Base-by-base conservation (phyloP, 2,888 invertebrate species). In the Rhabditoides inermis region DNA sequence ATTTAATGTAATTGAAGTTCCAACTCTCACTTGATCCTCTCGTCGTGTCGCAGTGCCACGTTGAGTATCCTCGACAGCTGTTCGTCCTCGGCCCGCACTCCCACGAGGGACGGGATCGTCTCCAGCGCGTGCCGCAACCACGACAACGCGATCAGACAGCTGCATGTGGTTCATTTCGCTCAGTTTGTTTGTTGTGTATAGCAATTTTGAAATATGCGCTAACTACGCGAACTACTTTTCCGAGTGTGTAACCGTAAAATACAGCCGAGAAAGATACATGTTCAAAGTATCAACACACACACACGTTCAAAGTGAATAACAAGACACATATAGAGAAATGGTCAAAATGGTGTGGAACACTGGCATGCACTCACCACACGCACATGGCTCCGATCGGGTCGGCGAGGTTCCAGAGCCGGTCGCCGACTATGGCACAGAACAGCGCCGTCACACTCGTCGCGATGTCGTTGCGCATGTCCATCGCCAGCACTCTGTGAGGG, bases 401-500 rank as follows among this genome's bases (percentile, higher is more conserved):
- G 1, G 79, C 75, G 58, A 76, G 80, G 10, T 73, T 65, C 70
- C 79, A 78, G 52, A 60, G 67, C 5, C 60, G 49, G 49, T 67
- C 62, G 10, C 74, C 79, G 30, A 81, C 62, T 49, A 77, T 76
- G 12, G 79, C 81, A 57, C 78, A 78, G 15, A 73, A 56, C 10
- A 81, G 65, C 3, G 81, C 81, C 0, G 77, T 74, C 18, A 73
- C 49, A 53, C 79, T 79, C 5, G 80, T 81, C 36, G 79, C 55
- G n/a, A 79, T 76, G 58, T 81, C 81, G 61, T 81, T 81, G 7
- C 80, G 61, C 66, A 80, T 80, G 60, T 81, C 81, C 64, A 77
- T 76, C 2, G 78, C 76, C 23, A 81, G 62, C 10, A 69, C 61
- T n/a, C n/a, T n/a, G n/a, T n/a, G n/a, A 39, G 49, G 36, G 37